Evolutionary conservation across 35 echinoderm and acorn worm genomes (phyloP).

Genomic region (Apostichopus californicus): DNA sequence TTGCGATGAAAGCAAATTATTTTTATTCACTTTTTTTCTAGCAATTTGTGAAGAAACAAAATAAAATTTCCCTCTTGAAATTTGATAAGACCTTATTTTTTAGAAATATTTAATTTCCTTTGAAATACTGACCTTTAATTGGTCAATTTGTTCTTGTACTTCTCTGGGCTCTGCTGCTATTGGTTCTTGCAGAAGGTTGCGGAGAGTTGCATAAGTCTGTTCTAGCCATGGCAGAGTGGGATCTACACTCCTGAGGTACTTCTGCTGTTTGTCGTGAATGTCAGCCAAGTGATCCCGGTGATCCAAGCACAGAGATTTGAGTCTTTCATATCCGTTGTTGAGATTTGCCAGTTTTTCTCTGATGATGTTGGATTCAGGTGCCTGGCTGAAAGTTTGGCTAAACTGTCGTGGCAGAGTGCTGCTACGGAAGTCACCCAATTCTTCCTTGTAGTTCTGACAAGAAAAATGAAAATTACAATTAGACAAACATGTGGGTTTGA

Average conservation of each 20-base stretch:
- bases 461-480: neutral
- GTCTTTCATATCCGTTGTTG: slow-evolving; percentile 84
- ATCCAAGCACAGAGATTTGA: slow-evolving; percentile 68
- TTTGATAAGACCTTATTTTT: too few species aligned
- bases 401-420: slow-evolving; percentile 87
- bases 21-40: neutral
- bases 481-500: too few species aligned
- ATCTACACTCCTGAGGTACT: slow-evolving; percentile 68
- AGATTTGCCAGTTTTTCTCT: slow-evolving; percentile 86
- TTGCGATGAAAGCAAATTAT: too few species aligned
- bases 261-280: slow-evolving; percentile 75
- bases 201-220: slow-evolving; percentile 59
- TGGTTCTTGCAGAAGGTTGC: slow-evolving; percentile 71
- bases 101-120: too few species aligned
- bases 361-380: slow-evolving; percentile 81
- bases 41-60: neutral
- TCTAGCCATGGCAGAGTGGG: slow-evolving; percentile 90
- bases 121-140: slow-evolving; percentile 68
- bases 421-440: slow-evolving; percentile 77
- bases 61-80: too few species aligned
- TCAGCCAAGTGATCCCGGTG: slow-evolving; percentile 74
- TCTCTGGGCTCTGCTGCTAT: slow-evolving; percentile 76
- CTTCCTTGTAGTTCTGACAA: slow-evolving; percentile 91
- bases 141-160: slow-evolving; percentile 88
- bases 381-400: slow-evolving; percentile 93